Evolutionary conservation across 2,797 vertebrate species (phyloP).

Genomic region (Neosilurus hyrtlii): DNA sequence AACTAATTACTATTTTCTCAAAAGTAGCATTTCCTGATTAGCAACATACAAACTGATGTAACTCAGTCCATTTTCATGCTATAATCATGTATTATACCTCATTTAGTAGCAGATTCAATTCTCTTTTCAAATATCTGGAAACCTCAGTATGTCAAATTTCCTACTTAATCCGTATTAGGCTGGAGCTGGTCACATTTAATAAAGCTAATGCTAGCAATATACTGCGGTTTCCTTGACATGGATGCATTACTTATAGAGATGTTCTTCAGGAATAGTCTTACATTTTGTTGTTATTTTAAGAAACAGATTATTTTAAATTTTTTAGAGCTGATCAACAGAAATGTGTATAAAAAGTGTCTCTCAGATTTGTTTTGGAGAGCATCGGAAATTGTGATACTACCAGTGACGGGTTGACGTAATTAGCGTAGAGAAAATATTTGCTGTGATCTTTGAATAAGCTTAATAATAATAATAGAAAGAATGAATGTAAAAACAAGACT

Average conservation of each 20-base stretch:
- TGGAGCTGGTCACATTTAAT: too few species aligned
- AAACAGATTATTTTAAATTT: too few species aligned
- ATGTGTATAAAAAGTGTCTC: not conserved
- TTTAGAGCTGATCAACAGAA: not conserved
- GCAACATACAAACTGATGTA: too few species aligned
- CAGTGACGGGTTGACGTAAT: not conserved
- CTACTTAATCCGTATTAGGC: too few species aligned
- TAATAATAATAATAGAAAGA: not conserved
- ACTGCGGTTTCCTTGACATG: not conserved
- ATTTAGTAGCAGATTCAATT: too few species aligned
- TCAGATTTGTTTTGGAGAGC: not conserved
- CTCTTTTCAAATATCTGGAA: too few species aligned
- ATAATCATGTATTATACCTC: too few species aligned
- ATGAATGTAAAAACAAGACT: slow-evolving; percentile 2
- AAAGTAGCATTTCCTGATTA: too few species aligned
- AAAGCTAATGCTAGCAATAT: not conserved
- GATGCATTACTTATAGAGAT: not conserved
- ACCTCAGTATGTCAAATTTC: too few species aligned
- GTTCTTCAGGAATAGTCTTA: not conserved
- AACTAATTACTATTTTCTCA: too few species aligned
- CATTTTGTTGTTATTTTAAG: not conserved
- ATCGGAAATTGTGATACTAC: not conserved
- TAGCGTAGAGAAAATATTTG: not conserved
- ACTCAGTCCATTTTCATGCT: too few species aligned
- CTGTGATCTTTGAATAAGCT: not conserved